A percentile compares a stretch with the other conserved stretches of the same genome.
phyloP scores from a whole-genome alignment of 2,797 vertebrate species.

The Lacerta agilis region DNA sequence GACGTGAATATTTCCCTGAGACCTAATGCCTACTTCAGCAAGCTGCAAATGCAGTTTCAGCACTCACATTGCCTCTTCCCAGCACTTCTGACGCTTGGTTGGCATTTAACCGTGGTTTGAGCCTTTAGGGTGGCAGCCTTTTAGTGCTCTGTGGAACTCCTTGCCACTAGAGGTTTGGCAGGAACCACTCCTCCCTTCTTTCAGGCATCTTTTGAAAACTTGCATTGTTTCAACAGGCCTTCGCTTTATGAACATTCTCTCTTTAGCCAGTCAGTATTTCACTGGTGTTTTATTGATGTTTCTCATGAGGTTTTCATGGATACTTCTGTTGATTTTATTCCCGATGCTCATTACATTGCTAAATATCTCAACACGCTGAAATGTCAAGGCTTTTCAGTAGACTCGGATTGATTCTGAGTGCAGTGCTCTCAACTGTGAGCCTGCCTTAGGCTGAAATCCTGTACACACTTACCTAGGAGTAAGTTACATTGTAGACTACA shows the following conservation, averaged over 20 bases:
- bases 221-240: no score
- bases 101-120: no score
- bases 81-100: no score
- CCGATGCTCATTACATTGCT: neutral
- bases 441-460: neutral
- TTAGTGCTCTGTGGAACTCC: no score
- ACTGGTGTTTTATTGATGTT: no score
- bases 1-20: conserved; percentile 27
- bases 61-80: neutral
- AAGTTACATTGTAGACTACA: neutral
- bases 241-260: no score
- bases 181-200: no score
- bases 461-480: neutral
- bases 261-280: no score
- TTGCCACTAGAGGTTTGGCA: no score
- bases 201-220: no score
- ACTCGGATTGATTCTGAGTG: neutral
- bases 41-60: conserved; percentile 26
- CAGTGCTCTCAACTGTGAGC: neutral
- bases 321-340: neutral
- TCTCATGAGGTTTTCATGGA: no score
- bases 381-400: neutral
- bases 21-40: conserved; percentile 9
- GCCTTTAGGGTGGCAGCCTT: no score
- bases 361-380: neutral